Percentiles rank a stretch among this genome's conserved stretches.
These are phyloP conservation scores for Smittia aterrima DNA, from an alignment of 2,888 invertebrate genomes.

Conservation along the genomic window DNA sequence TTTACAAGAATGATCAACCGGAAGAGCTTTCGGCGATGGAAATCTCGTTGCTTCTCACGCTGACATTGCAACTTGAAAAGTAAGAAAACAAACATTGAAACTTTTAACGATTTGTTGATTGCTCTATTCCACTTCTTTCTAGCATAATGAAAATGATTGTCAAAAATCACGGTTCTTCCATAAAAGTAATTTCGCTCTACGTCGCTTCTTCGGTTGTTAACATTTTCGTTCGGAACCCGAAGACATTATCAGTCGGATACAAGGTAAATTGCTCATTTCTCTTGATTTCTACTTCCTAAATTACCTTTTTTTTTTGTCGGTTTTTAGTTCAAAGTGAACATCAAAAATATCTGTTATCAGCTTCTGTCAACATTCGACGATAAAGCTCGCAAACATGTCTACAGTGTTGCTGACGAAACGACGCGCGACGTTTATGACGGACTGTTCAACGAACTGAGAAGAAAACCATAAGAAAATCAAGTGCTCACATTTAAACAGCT, in stretches of 20 bases:
- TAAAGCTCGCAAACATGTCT: slow-evolving; percentile 19
- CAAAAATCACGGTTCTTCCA: background rate
- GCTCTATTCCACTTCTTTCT: background rate
- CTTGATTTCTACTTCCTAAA: background rate
- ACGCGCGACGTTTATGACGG: slow-evolving; percentile 25
- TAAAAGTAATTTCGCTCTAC: slow-evolving; percentile 14
- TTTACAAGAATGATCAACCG: slow-evolving; percentile 17
- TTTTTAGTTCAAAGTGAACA: slow-evolving; percentile 34
- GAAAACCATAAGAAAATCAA: background rate
- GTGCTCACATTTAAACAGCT: no score
- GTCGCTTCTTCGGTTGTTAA: slow-evolving; percentile 23
- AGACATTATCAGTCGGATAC: slow-evolving; percentile 7
- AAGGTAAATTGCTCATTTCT: slow-evolving; percentile 18
- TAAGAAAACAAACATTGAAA: background rate
- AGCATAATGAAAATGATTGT: slow-evolving; percentile 36
- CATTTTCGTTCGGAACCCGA: slow-evolving; percentile 35
- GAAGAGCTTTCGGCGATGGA: slow-evolving; percentile 16
- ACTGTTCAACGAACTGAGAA: slow-evolving; percentile 2
- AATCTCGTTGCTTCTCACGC: background rate
- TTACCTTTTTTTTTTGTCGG: background rate
- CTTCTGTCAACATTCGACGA: slow-evolving; percentile 34
- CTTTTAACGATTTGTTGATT: background rate
- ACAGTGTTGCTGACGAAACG: slow-evolving; percentile 24
- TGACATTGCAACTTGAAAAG: slow-evolving; percentile 27
- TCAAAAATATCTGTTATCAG: slow-evolving; percentile 38